Evolutionary conservation across 2,113 vertebrate species (phyloP).

Genomic region (Ascaphus truei): DNA sequence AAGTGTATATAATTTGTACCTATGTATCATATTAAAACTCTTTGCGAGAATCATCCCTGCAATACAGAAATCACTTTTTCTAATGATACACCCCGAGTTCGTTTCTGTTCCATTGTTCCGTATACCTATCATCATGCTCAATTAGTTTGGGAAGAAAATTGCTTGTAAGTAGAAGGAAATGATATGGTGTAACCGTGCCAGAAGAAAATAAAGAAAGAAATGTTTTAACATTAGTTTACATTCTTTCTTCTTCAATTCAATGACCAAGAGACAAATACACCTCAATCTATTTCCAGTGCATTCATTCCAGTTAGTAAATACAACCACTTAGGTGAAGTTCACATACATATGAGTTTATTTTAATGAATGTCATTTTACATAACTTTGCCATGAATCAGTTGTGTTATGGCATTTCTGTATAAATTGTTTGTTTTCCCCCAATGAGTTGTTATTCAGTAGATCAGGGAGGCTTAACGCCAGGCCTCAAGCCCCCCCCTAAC

Average conservation of each 20-base stretch:
- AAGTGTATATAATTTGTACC: constrained; percentile 28
- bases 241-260: constrained; percentile 7
- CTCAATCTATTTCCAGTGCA: no score
- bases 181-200: constrained; percentile 12
- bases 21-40: constrained; percentile 28
- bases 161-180: constrained; percentile 32
- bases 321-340: no score
- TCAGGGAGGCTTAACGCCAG: no score
- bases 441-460: no score
- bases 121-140: constrained; percentile 31
- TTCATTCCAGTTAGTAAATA: no score
- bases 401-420: no score
- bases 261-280: background rate
- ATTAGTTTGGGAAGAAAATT: constrained; percentile 36
- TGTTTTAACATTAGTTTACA: constrained; percentile 21
- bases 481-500: no score
- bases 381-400: no score
- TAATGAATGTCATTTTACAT: no score
- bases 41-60: constrained; percentile 30
- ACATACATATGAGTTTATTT: no score
- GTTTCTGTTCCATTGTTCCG: constrained; percentile 20
- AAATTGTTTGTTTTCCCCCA: no score
- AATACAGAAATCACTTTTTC: constrained; percentile 31
- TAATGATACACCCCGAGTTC: constrained; percentile 22
- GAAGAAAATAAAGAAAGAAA: background rate